Conservation (phyloP, 2,797 vertebrate genomes). For the Macropodus opercularis region DNA sequence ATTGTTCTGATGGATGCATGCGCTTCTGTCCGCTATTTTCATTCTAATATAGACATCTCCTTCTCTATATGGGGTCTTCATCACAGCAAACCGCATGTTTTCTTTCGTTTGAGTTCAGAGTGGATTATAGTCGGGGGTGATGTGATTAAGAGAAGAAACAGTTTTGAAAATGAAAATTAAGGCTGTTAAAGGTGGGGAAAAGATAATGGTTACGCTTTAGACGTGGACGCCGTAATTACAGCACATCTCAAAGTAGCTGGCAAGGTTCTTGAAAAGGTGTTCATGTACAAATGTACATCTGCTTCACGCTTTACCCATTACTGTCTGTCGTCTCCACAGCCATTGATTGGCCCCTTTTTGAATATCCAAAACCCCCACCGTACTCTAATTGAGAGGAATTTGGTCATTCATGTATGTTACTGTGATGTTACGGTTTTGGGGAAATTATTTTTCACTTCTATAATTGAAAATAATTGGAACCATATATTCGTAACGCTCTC, state of each 20-base stretch:
- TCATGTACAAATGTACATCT: no score
- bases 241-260: neutral
- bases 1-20: conserved; percentile 38
- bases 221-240: neutral
- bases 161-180: neutral
- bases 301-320: conserved; percentile 7
- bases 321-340: neutral
- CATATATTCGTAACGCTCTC: no score
- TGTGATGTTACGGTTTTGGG: conserved; percentile 22
- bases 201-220: neutral
- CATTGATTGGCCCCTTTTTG: no score
- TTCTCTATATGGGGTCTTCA: conserved; percentile 25
- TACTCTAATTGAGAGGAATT: no score
- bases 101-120: conserved; percentile 21
- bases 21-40: conserved; percentile 18
- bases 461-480: conserved; percentile 16
- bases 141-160: neutral
- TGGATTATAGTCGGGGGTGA: neutral
- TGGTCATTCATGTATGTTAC: no score
- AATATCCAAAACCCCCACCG: no score
- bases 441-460: conserved; percentile 19
- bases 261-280: no score
- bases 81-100: conserved; percentile 19
- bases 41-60: conserved; percentile 28
- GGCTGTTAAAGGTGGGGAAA: neutral